Evolutionary conservation across 1,140 invertebrate genomes (phyloP).

Genomic region (Paraescarpia echinospica): DNA sequence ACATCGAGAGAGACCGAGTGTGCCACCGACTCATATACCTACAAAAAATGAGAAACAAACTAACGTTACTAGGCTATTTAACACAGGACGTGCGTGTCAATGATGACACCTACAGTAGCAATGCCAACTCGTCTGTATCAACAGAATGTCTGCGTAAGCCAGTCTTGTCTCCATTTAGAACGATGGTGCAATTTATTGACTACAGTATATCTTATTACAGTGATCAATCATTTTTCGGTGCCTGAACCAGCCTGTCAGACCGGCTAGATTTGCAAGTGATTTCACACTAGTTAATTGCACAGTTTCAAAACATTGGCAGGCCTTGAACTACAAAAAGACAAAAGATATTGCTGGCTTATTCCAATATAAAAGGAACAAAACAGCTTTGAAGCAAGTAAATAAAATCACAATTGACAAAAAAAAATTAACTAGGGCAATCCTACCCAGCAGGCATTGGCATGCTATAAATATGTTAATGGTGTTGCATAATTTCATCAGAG

Average conservation of each 20-base stretch:
- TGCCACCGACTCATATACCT: not conserved
- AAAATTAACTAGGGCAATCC: not conserved
- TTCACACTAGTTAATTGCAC: not conserved
- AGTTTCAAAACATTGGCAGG: not conserved
- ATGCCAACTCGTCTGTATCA: not conserved
- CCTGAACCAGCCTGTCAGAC: not conserved
- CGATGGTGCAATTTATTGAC: not conserved
- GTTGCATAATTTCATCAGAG: not conserved
- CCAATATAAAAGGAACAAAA: not conserved
- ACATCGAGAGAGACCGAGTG: not conserved
- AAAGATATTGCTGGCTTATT: not conserved
- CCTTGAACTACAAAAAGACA: not conserved
- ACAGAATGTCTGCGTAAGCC: not conserved
- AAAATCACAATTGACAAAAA: not conserved
- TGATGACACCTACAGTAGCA: not conserved
- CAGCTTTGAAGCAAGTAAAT: not conserved
- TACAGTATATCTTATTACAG: not conserved
- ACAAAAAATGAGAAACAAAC: not conserved
- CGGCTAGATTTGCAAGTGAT: not conserved
- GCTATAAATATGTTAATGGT: not conserved
- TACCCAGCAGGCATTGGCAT: not conserved
- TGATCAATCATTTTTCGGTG: not conserved
- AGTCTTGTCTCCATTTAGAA: not conserved
- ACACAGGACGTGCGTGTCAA: not conserved
- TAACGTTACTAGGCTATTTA: not conserved